These are phyloP conservation scores for Leptopilina myrica DNA, from an alignment of 2,888 invertebrate genomes.

Conservation along the genomic window DNA sequence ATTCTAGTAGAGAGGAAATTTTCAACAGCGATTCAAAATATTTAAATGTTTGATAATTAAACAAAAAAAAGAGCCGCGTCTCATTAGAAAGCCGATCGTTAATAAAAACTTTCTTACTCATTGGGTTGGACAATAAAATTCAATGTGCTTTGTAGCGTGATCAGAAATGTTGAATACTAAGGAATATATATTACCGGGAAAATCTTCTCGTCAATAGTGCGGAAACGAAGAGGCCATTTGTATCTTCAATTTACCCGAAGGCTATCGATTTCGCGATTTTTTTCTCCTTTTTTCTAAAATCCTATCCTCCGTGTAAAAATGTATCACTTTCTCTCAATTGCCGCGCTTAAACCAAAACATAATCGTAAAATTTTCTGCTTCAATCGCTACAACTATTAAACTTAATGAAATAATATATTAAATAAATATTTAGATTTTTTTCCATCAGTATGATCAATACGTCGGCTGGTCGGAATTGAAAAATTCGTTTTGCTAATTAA, in stretches of 20 bases:
- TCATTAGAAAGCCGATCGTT: conserved; percentile 25
- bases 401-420: too few species aligned
- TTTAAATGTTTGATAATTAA: too few species aligned
- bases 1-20: too few species aligned
- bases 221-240: neutral
- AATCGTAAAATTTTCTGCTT: conserved; percentile 10
- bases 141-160: conserved; percentile 23
- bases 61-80: neutral
- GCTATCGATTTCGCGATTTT: conserved; percentile 17
- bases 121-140: conserved; percentile 29
- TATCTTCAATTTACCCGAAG: neutral
- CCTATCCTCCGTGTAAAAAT: neutral
- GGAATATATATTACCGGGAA: conserved; percentile 22
- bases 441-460: too few species aligned
- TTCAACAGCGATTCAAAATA: too few species aligned
- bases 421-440: too few species aligned
- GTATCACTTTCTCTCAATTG: conserved; percentile 19
- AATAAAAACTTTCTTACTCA: conserved; percentile 23
- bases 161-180: neutral
- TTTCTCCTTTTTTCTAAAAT: neutral
- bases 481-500: too few species aligned
- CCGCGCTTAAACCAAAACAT: conserved; percentile 2
- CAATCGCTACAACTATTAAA: neutral
- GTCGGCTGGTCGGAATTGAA: too few species aligned
- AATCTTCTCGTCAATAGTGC: conserved; percentile 5